Conservation (phyloP, 1,140 invertebrate genomes). For the Copidosoma floridanum region DNA sequence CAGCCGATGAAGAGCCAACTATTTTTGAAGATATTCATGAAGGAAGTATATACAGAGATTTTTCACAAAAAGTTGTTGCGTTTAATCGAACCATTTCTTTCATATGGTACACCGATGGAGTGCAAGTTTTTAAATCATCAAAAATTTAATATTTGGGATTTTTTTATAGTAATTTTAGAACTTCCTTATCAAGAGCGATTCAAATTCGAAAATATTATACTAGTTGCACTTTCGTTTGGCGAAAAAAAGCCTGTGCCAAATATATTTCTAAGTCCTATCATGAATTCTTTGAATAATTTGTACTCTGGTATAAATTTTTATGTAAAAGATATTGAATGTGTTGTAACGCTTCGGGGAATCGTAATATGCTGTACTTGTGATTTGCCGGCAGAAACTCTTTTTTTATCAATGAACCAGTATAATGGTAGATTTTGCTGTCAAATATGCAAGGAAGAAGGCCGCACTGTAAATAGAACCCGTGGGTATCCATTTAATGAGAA, state of each 20-base stretch:
- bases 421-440: slow-evolving; percentile 10
- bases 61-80: neutral
- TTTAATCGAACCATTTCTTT: neutral
- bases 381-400: slow-evolving; percentile 2
- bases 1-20: neutral
- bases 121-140: neutral
- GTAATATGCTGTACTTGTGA: neutral
- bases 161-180: slow-evolving; percentile 18
- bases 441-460: neutral
- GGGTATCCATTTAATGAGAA: neutral
- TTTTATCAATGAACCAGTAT: slow-evolving; percentile 2
- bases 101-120: slow-evolving; percentile 3
- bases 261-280: neutral
- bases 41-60: slow-evolving; percentile 3
- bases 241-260: slow-evolving; percentile 22
- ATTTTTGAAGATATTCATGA: slow-evolving; percentile 1
- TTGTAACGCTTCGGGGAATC: neutral
- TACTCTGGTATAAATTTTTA: neutral
- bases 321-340: neutral
- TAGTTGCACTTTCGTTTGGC: slow-evolving; percentile 16
- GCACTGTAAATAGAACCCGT: neutral
- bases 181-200: slow-evolving; percentile 22
- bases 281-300: neutral
- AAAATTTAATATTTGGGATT: slow-evolving; percentile 8
- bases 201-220: slow-evolving; percentile 20